Percentiles rank a stretch among this genome's conserved stretches.
Conservation (phyloP, 2,888 invertebrate genomes). For the Tetrapedia diversipes region DNA sequence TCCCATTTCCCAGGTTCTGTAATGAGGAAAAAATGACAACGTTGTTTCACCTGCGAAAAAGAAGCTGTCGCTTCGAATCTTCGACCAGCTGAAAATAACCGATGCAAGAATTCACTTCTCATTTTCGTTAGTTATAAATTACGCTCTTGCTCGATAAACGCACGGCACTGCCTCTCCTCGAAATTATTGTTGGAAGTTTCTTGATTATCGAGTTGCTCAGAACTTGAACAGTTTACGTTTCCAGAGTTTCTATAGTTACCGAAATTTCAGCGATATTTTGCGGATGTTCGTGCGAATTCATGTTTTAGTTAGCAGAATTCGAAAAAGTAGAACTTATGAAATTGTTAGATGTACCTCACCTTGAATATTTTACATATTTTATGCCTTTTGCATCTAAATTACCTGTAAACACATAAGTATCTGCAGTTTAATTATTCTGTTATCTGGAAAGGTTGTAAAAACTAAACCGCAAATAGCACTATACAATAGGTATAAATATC, state of each 20-base stretch:
- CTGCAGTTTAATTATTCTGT: too few species aligned
- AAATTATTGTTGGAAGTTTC: constrained; percentile 19
- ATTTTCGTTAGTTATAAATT: constrained; percentile 46
- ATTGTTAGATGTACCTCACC: too few species aligned
- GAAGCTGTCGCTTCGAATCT: constrained; percentile 52
- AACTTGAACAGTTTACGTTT: background rate
- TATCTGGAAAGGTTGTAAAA: too few species aligned
- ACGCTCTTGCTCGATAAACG: constrained; percentile 7
- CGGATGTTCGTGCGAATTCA: too few species aligned
- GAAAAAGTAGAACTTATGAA: too few species aligned
- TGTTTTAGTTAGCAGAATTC: too few species aligned
- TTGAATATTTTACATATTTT: too few species aligned
- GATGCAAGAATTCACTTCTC: constrained; percentile 34
- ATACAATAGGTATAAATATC: too few species aligned
- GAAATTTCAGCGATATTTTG: too few species aligned
- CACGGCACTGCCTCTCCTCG: background rate
- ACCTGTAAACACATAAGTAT: too few species aligned
- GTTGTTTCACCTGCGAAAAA: constrained; percentile 38
- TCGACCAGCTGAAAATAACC: constrained; percentile 42
- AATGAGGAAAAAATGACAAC: constrained; percentile 58
- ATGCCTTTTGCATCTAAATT: too few species aligned
- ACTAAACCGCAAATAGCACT: too few species aligned
- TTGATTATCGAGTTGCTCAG: background rate
- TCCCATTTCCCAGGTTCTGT: constrained; percentile 55
- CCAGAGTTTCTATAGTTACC: background rate